Evolutionary conservation across 1,140 invertebrate species (phyloP).

Genomic region (Drosophila lacteicornis): DNA sequence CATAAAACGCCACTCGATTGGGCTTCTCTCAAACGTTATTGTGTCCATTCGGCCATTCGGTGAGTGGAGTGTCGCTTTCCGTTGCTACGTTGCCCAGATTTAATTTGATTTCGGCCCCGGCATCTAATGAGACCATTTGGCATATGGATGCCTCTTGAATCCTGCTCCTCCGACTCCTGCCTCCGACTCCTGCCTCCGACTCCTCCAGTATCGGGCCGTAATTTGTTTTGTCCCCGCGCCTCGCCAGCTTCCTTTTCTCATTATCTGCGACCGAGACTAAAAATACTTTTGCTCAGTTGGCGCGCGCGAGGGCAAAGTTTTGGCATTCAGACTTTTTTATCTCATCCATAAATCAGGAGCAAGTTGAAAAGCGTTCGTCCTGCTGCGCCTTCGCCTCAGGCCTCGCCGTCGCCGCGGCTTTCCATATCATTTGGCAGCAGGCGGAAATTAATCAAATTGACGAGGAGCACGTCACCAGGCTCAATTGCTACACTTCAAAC

Average conservation of each 20-base stretch:
- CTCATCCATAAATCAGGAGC: slow-evolving; percentile 70
- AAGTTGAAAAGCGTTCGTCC: slow-evolving; percentile 42
- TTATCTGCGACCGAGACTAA: slow-evolving; percentile 33
- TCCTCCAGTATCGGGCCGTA: slow-evolving; percentile 35
- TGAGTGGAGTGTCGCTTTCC: slow-evolving; percentile 11
- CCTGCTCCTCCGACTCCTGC: slow-evolving; percentile 8
- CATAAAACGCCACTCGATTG: background rate
- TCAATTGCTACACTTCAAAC: slow-evolving; percentile 40
- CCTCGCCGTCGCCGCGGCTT: slow-evolving; percentile 6
- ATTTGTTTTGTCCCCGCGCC: slow-evolving; percentile 49
- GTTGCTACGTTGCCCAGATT: slow-evolving; percentile 37
- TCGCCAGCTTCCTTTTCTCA: slow-evolving; percentile 4
- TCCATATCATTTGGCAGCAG: slow-evolving; percentile 34
- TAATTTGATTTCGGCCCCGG: slow-evolving; percentile 59
- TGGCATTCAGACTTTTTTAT: slow-evolving; percentile 69
- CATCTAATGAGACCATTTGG: slow-evolving; percentile 69
- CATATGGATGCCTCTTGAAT: slow-evolving; percentile 56
- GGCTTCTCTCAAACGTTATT: background rate
- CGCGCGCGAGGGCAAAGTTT: slow-evolving; percentile 49
- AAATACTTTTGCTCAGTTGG: slow-evolving; percentile 56
- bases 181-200: background rate
- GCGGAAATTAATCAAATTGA: slow-evolving; percentile 53
- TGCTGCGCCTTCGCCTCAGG: background rate
- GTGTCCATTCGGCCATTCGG: background rate
- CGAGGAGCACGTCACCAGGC: slow-evolving; percentile 44